Evolutionary conservation across 2,888 invertebrate genomes (phyloP).

Genomic region (Eulithis testata): DNA sequence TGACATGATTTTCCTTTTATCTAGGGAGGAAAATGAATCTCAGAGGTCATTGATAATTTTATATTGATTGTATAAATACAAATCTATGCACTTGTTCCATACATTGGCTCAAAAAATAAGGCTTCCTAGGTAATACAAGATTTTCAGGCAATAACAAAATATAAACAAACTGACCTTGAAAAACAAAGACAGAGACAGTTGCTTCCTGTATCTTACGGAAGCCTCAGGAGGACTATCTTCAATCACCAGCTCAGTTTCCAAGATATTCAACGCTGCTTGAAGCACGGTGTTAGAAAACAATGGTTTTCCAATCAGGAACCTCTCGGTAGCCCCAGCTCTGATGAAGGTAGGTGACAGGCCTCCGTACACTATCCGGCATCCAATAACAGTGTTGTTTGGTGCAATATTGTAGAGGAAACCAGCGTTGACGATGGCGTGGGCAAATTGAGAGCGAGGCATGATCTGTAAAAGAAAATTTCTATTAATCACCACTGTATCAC

Average conservation of each 20-base stretch:
- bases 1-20: no score
- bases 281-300: constrained; percentile 70
- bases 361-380: constrained; percentile 85
- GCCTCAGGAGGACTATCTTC: constrained; percentile 77
- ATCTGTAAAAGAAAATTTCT: constrained; percentile 74
- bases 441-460: constrained; percentile 89
- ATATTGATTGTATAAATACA: no score
- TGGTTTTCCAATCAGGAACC: constrained; percentile 70
- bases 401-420: constrained; percentile 87
- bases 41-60: no score
- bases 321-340: constrained; percentile 82
- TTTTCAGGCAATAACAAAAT: not conserved
- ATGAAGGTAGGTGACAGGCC: constrained; percentile 76
- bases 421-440: constrained; percentile 90
- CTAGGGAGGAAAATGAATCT: no score
- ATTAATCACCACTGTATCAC: no score
- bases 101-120: no score
- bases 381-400: constrained; percentile 63
- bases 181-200: constrained; percentile 80
- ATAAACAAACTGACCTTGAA: constrained; percentile 81
- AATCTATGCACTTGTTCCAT: no score
- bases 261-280: constrained; percentile 58
- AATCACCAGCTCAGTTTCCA: constrained; percentile 58
- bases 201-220: constrained; percentile 83
- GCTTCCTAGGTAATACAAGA: no score